These are phyloP conservation scores for Synchiropus splendidus DNA, from an alignment of 2,113 vertebrate species.

Conservation along the genomic window DNA sequence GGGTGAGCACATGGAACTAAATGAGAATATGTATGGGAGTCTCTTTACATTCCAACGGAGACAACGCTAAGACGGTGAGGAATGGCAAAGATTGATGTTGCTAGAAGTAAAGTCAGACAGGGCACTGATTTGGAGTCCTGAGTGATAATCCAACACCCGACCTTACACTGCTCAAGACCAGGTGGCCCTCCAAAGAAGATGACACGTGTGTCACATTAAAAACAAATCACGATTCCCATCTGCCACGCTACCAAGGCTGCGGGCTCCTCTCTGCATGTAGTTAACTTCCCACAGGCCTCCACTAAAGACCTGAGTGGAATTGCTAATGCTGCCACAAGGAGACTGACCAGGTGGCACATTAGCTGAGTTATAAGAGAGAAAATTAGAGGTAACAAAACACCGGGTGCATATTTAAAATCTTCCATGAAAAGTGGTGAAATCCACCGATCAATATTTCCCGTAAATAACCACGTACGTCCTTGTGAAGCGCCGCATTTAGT, in stretches of 20 bases:
- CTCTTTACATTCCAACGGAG: too few relatives aligned
- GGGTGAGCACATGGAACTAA: too few relatives aligned
- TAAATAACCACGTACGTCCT: too few relatives aligned
- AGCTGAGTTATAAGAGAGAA: slow-evolving; percentile 15
- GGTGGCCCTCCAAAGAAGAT: slow-evolving; percentile 26
- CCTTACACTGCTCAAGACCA: slow-evolving; percentile 32
- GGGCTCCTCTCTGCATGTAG: slow-evolving; percentile 28
- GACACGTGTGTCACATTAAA: slow-evolving; percentile 45
- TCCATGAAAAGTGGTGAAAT: too few relatives aligned
- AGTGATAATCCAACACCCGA: slow-evolving; percentile 11
- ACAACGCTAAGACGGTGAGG: too few relatives aligned
- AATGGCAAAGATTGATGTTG: too few relatives aligned
- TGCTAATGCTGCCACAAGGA: slow-evolving; percentile 20
- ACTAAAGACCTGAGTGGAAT: slow-evolving; percentile 35
- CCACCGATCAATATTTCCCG: too few relatives aligned
- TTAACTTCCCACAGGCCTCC: slow-evolving; percentile 23
- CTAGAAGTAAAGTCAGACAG: background rate
- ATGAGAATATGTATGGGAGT: too few relatives aligned
- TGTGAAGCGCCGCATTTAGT: too few relatives aligned
- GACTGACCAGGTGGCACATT: slow-evolving; percentile 26
- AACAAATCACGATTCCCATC: slow-evolving; percentile 53
- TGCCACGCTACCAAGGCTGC: slow-evolving; percentile 22
- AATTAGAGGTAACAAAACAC: slow-evolving; percentile 6
- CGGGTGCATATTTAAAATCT: too few relatives aligned
- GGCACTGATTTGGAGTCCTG: slow-evolving; percentile 1